Base-by-base conservation (phyloP, 2,888 invertebrate species). In the Eristalinus sepulchralis region DNA sequence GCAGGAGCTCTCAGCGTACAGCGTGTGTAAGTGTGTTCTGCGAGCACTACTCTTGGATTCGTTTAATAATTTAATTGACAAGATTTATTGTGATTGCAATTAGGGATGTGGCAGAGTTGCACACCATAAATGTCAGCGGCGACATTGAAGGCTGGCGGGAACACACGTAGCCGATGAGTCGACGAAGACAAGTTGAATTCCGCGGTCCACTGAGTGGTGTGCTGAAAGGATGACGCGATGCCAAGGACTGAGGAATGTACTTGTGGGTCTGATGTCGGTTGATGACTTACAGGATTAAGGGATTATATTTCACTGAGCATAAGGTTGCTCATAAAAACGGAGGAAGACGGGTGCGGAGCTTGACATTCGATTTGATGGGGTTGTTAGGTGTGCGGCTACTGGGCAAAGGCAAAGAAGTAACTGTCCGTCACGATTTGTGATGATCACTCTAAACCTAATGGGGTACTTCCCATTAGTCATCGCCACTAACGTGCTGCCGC, bases 11-110 rank as follows among this genome's bases (percentile, higher is more conserved):
- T 68, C 47, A 31, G 34, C 31, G 55, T 63, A 39, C 33, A 20
- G 33, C 31, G 24, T 64, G 27, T 47, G 62, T 76, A 39, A 27
- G 59, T 55, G 8, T 70, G 62, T 34, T 39, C 11, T 59, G 71
- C 47, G 17, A n/a, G 59, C 31, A 57, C 17, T 39, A 36, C 70
- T 70, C 64, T 75, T 34, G 60, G 60, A 82, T 86, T 82, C 70
- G 70, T 76, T 87, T 91, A 91, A 92, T 92, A 91, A 92, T 92
- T 92, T 91, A 92, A 91, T 91, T 92, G 91, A 91, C 91, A 92
- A 92, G 92, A 91, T 91, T 91, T 92, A 91, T 92, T 90, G 92
- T 90, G 89, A 90, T 90, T 90, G 92, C 92, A 91, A 92, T 91
- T 91, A 92, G 91, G 75, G 85, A 76, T 70, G 78, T 70, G 68